phyloP scores from a whole-genome alignment of 2,888 invertebrate species.

The Rhagonycha lutea region DNA sequence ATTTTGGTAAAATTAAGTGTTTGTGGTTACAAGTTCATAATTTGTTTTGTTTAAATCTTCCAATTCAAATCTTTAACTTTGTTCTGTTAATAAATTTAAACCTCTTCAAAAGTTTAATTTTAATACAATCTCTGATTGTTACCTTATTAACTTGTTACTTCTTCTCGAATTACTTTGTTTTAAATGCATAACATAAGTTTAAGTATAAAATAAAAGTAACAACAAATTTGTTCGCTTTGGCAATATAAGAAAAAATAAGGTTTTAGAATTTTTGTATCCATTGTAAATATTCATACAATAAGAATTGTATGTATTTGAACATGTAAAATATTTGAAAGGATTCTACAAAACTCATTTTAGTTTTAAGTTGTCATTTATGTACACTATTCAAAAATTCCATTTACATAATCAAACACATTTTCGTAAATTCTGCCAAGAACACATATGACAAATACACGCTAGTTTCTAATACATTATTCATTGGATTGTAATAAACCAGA shows the following conservation, averaged over 20 bases:
- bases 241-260: neutral
- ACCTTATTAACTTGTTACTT: neutral
- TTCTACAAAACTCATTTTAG: neutral
- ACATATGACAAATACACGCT: slow-evolving; percentile 29
- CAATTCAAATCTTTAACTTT: too few relatives aligned
- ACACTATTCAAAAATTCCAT: neutral
- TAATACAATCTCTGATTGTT: neutral
- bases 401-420: slow-evolving; percentile 23
- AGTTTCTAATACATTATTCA: slow-evolving; percentile 39
- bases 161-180: neutral
- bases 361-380: neutral
- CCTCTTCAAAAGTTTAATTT: neutral
- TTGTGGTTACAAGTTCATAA: too few relatives aligned
- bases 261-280: neutral
- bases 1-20: too few relatives aligned
- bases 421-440: slow-evolving; percentile 10
- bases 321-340: neutral
- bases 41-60: too few relatives aligned
- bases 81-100: too few relatives aligned
- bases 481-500: slow-evolving; percentile 37
- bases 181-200: neutral
- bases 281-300: neutral
- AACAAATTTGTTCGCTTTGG: neutral
- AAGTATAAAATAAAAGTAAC: neutral
- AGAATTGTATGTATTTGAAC: neutral